Base-by-base conservation (phyloP, 2,888 invertebrate genomes). In the Thymelicus lineola region DNA sequence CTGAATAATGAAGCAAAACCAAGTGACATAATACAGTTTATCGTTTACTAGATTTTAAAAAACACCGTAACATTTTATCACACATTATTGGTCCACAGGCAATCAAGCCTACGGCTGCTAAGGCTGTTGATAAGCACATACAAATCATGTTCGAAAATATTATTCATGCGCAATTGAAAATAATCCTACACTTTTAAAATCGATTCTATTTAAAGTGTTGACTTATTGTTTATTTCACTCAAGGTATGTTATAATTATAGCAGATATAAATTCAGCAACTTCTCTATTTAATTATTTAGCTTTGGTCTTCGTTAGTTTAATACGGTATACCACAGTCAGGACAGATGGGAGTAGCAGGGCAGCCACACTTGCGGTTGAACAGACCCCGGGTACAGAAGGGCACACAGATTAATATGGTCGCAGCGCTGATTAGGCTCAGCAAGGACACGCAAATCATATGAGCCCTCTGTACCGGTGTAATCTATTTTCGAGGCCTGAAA, bases 251-350 rank as follows among this genome's bases (percentile, higher is more conserved):
- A n/a, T n/a, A n/a, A n/a, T 20, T 42, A 42, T 42, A 42, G 0
- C 10, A 42, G 1, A 12, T 12, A 38, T 38, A 4, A 42, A 42
- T 10, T 10, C 12, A 0, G 9, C 9, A 42, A 42, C 42, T 42
- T 42, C 42, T 3, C 42, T 42, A 10, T 42, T 50, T 20, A 20
- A n/a, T 20, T 20, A 1, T 53, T 20, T 20, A n/a, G 20, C 10
- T 17, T 2, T 20, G 10, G 3, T 53, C 53, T 20, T 53, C 53
- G 12, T 50, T 17, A 50, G 15, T 20, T 75, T 58, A 82, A 61
- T 82, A 82, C 3, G 75, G 72, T 70, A 79, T 78, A 66, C 86
- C 85, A 66, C 84, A 84, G 45, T 82, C 82, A 6, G 82, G 81
- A 58, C 84, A 84, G 62, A 77, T 71, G 1, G 83, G 82, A 5